These are phyloP conservation scores for Apolygus lucorum DNA, from an alignment of 1,140 invertebrate genomes.

Conservation along the genomic window DNA sequence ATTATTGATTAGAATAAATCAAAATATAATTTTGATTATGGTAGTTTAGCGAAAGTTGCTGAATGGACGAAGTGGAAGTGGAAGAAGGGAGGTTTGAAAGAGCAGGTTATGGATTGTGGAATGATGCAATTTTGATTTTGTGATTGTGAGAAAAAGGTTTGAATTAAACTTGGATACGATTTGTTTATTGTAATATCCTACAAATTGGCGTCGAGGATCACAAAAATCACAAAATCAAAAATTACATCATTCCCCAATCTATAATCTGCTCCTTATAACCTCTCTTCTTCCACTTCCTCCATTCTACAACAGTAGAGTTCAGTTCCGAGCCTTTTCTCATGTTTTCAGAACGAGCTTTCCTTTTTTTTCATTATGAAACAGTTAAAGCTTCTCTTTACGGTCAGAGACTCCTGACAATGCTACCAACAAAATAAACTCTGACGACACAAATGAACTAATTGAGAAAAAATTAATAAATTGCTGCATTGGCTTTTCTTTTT, in stretches of 20 bases:
- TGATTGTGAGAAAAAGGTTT: background rate
- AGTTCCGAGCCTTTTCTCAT: too few relatives aligned
- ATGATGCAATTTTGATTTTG: background rate
- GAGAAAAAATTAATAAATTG: too few relatives aligned
- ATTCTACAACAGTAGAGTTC: too few relatives aligned
- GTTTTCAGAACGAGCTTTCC: too few relatives aligned
- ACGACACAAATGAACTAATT: too few relatives aligned
- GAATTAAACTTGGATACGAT: background rate
- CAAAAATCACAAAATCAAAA: background rate
- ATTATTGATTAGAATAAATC: background rate
- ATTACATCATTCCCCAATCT: background rate
- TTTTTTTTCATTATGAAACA: too few relatives aligned
- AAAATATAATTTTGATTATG: background rate
- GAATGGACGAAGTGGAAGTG: background rate
- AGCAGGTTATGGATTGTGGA: background rate
- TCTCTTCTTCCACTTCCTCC: too few relatives aligned
- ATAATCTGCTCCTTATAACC: background rate
- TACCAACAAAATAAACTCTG: too few relatives aligned
- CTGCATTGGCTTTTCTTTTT: too few relatives aligned
- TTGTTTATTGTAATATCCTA: background rate
- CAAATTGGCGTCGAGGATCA: background rate
- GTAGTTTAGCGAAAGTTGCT: background rate
- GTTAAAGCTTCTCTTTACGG: too few relatives aligned
- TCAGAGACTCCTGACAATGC: too few relatives aligned
- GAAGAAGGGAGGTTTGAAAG: background rate